Conservation (phyloP, 2,797 vertebrate genomes). For the Odontamblyopus rebecca region DNA sequence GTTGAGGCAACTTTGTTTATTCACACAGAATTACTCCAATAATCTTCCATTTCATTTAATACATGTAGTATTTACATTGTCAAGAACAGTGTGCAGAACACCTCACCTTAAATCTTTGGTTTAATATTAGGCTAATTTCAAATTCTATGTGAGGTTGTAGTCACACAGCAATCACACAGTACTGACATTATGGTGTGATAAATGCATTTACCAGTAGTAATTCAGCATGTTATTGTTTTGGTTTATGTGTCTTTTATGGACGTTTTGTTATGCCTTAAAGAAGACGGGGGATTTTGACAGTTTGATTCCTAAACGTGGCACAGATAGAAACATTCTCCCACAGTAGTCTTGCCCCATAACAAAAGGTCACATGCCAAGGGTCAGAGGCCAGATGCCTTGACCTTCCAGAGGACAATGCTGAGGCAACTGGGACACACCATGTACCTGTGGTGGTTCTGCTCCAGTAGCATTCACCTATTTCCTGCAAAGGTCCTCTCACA, state of each 20-base stretch:
- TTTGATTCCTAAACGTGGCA: background rate
- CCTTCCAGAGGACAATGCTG: background rate
- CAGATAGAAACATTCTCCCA: slow-evolving; percentile 16
- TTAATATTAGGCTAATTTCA: no score
- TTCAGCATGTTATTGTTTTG: background rate
- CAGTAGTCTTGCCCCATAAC: slow-evolving; percentile 15
- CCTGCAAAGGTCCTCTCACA: background rate
- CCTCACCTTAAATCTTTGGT: no score
- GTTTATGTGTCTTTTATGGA: background rate
- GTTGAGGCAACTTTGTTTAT: background rate
- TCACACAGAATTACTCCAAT: background rate
- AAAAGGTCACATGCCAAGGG: slow-evolving; percentile 23
- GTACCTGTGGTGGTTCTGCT: slow-evolving; percentile 5
- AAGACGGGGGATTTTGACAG: background rate
- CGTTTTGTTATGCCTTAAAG: background rate
- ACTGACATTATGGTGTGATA: background rate
- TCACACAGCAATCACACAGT: background rate
- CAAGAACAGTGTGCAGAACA: background rate
- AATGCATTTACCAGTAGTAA: background rate
- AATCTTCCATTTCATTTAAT: background rate
- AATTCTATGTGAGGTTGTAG: background rate
- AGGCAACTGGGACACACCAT: background rate
- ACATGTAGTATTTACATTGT: background rate
- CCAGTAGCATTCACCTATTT: slow-evolving; percentile 1
- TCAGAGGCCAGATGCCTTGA: slow-evolving; percentile 7